A percentile compares a stretch with the other conserved stretches of the same genome.
phyloP scores from a whole-genome alignment of 2,888 invertebrate genomes.

The Epinotia ramella region DNA sequence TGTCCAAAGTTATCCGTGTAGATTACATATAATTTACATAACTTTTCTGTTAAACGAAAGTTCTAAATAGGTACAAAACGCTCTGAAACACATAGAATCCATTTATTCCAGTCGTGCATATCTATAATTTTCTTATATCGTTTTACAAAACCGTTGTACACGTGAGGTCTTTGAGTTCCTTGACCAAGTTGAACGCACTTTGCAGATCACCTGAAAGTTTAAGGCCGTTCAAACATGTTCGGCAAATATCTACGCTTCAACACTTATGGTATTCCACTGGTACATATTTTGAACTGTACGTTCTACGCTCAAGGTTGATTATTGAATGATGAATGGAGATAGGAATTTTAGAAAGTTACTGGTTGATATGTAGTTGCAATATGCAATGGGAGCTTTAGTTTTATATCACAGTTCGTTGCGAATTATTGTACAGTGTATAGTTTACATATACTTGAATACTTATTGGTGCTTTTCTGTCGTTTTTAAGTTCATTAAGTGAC shows the following conservation, averaged over 20 bases:
- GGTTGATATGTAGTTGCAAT: neutral
- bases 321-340: neutral
- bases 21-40: neutral
- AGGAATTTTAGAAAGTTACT: constrained; percentile 13
- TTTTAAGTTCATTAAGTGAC: neutral
- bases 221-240: constrained; percentile 34
- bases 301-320: neutral
- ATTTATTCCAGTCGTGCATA: neutral
- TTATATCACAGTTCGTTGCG: constrained; percentile 4
- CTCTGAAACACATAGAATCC: neutral
- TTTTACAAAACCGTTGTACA: neutral
- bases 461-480: neutral
- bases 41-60: neutral
- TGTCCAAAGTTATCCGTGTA: neutral
- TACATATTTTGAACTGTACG: constrained; percentile 3
- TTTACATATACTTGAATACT: neutral
- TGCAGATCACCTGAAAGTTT: constrained; percentile 29
- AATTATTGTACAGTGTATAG: constrained; percentile 16
- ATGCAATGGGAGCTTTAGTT: constrained; percentile 14
- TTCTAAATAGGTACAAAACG: neutral
- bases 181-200: constrained; percentile 32
- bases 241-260: neutral
- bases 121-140: neutral
- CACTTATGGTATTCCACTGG: neutral
- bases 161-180: neutral